Evolutionary conservation across 2,113 vertebrate genomes (phyloP).

Genomic region (Peromyscus californicus): DNA sequence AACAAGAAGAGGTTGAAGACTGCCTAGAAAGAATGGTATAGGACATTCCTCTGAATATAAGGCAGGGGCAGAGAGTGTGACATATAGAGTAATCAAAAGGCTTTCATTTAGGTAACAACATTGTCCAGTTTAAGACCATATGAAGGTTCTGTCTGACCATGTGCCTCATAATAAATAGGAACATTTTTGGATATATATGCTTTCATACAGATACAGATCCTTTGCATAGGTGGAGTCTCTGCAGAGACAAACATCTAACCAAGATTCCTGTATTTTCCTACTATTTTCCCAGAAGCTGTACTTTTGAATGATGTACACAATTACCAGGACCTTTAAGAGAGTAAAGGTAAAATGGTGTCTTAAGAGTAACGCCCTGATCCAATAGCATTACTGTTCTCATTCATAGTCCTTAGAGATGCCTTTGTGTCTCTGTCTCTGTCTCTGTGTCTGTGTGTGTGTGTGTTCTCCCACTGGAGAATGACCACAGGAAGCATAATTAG

Average conservation of each 20-base stretch:
- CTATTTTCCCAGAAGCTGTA: not conserved
- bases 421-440: not conserved
- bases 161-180: not conserved
- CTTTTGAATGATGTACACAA: constrained; percentile 24
- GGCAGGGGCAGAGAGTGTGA: not conserved
- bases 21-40: not conserved
- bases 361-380: not conserved
- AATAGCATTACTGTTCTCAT: not conserved
- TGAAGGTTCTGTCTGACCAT: not conserved
- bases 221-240: not conserved
- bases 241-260: not conserved
- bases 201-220: not conserved
- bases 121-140: not conserved
- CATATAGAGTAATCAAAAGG: not conserved
- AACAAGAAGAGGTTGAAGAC: not conserved
- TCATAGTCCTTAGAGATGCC: not conserved
- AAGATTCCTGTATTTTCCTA: not conserved
- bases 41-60: not conserved
- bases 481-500: not conserved
- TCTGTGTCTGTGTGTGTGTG: too few species aligned
- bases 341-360: not conserved
- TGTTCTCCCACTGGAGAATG: not conserved
- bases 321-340: not conserved
- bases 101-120: not conserved
- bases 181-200: not conserved